phyloP scores from a whole-genome alignment of 2,797 vertebrate genomes.

The Cirrhinus molitorella region DNA sequence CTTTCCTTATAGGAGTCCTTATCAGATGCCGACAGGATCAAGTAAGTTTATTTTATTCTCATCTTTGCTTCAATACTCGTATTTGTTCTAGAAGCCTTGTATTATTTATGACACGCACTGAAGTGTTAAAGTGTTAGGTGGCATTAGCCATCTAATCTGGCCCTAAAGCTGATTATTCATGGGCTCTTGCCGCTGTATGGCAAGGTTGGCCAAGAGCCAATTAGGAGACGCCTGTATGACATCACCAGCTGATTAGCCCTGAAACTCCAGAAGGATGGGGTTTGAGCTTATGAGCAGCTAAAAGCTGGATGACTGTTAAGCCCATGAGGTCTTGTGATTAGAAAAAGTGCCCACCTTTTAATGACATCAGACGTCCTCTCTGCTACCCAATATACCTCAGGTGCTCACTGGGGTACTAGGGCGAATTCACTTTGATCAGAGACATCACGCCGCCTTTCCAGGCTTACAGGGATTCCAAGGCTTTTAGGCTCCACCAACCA shows the following conservation, averaged over 20 bases:
- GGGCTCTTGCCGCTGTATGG: neutral
- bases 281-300: neutral
- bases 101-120: constrained; percentile 26
- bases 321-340: neutral
- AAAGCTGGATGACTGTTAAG: neutral
- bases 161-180: constrained; percentile 5
- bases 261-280: neutral
- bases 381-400: neutral
- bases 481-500: constrained; percentile 22
- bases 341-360: neutral
- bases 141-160: constrained; percentile 6
- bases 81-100: neutral
- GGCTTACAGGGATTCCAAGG: neutral
- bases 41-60: constrained; percentile 79
- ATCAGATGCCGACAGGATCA: constrained; percentile 91
- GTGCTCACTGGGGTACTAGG: constrained; percentile 5
- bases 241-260: constrained; percentile 2
- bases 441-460: neutral
- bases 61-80: neutral
- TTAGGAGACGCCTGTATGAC: neutral
- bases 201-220: constrained; percentile 18
- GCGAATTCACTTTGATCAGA: constrained; percentile 31
- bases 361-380: neutral
- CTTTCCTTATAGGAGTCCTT: constrained; percentile 83
- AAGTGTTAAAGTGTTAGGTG: constrained; percentile 4